Conservation (phyloP, 2,797 vertebrate species). For the Poecilia gillii region DNA sequence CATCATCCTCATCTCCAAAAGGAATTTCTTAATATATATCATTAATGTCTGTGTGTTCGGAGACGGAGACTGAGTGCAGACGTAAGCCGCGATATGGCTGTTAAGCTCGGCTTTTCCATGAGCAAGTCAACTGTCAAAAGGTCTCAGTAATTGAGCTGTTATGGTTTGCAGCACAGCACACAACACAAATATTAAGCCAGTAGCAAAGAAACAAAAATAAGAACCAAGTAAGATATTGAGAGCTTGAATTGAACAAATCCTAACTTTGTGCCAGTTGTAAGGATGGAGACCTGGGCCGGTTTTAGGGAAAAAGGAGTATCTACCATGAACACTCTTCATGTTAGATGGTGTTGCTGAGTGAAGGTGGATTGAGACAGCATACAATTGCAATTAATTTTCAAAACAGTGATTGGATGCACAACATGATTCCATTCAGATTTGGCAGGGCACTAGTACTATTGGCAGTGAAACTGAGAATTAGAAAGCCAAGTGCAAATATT, state of each 20-base stretch:
- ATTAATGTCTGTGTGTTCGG: conserved; percentile 50
- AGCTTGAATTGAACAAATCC: background rate
- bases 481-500: background rate
- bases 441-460: background rate
- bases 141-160: conserved; percentile 21
- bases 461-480: background rate
- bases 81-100: conserved; percentile 52
- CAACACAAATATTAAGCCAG: background rate
- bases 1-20: conserved; percentile 50
- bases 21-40: conserved; percentile 56
- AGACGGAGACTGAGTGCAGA: conserved; percentile 31
- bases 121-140: conserved; percentile 22
- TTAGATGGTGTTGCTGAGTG: background rate
- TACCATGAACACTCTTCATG: background rate
- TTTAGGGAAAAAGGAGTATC: background rate
- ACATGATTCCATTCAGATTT: background rate
- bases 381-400: background rate
- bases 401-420: background rate
- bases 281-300: background rate
- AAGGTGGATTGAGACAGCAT: background rate
- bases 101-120: conserved; percentile 32
- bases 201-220: background rate
- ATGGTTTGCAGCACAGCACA: background rate
- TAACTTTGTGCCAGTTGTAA: background rate
- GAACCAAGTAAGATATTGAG: background rate